Base-by-base conservation (phyloP, 1,140 invertebrate species). In the Ditylenchus dipsaci region DNA sequence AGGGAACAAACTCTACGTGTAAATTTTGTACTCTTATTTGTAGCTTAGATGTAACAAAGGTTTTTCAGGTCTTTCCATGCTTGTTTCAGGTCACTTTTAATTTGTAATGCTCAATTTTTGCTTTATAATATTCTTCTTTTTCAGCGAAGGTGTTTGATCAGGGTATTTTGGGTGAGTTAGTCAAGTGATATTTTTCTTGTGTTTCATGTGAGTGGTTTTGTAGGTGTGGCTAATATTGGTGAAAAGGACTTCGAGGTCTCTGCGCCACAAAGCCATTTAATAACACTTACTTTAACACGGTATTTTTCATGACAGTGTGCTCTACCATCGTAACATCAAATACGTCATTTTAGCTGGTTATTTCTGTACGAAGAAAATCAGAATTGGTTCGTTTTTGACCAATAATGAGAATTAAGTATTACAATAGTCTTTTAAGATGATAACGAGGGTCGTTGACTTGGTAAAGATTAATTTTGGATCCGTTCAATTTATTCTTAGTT, bases 401-500 rank as follows among this genome's bases (percentile, higher is more conserved):
- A 5, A 5, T 38, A 3, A 38, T 38, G 3, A 5, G 3, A 38
- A 5, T 38, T 38, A 38, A 11, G 33, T 38, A 38, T 5, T 38
- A n/a, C n/a, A n/a, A n/a, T 11, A 38, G 3, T 38, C 11, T 11
- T 5, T 38, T 38, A 5, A 38, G 33, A 76, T 76, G 75, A 78
- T 76, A 47, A 76, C 75, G 21, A 76, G 75, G 13, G 72, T 76
- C 43, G 77, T 76, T 29, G 75, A 76, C 49, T 43, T 76, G 11
- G 76, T 38, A 11, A 3, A 11, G 33, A 5, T 38, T 38, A 11
- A 3, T 3, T 38, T 38, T 38, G 3, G 3, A 3, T 38, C 11
- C 33, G 33, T 3, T 38, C 3, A 38, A 38, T 5, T 38, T 38
- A 38, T 38, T 38, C 11, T 38, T 38, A 38, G 11, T 38, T 11